Base-by-base conservation (phyloP, 1,140 invertebrate genomes). In the Zaprionus africanus region DNA sequence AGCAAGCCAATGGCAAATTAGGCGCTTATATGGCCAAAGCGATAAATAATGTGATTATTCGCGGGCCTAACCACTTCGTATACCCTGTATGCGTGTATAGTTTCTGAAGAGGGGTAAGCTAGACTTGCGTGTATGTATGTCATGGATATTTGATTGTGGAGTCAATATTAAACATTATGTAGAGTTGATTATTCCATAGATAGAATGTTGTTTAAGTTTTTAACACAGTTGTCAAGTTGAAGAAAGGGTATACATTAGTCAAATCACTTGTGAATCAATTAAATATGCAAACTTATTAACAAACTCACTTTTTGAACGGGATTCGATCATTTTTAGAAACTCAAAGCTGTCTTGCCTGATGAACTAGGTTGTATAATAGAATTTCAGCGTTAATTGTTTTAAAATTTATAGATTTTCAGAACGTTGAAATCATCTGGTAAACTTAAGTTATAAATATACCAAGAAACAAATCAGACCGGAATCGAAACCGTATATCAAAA, bases 21-120 rank as follows among this genome's bases (percentile, higher is more conserved):
- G 58, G 26, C 60, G 19, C 46, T 51, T 51, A 75, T 75, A 63
- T 75, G 57, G 57, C 13, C 15, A 38, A 51, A 62, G 41, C 43
- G 51, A 31, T 69, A 63, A 75, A n/a, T 63, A 62, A 62, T 63
- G 51, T 61, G 36, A 56, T 28, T 57, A 41, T 73, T 53, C 22
- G 43, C 1, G 26, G 19, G 46, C 19, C 46, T 22, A 51, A 51
- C 46, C 19, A 49, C 11, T 22, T 13, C 19, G 0, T 13, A 51
- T 51, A 51, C 22, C 11, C 46, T 24, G 46, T 24, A 11, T 1
- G 41, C 3, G 15, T 17, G 2, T 2, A n/a, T 17, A 22, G 1
- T 22, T 4, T 19, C 11, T 22, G 11, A 11, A 24, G 19, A 12
- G 1, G 46, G 12, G 12, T 22, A 24, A 13, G 13, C 17, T 24